Evolutionary conservation across 2,797 vertebrate genomes (phyloP).

Genomic region (Rousettus madagascariensis): DNA sequence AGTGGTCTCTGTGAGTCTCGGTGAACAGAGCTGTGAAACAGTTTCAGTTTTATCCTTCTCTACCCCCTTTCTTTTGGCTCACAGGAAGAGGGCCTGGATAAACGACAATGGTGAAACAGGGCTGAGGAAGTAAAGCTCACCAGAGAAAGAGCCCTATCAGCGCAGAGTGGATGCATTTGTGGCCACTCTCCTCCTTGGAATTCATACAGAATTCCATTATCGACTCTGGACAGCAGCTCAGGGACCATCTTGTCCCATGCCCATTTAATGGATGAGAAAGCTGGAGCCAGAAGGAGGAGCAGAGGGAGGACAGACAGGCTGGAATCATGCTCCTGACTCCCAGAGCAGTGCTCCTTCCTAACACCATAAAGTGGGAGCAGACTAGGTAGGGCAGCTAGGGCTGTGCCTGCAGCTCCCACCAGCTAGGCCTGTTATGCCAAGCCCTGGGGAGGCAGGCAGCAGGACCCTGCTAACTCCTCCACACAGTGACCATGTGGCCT

Average conservation of each 20-base stretch:
- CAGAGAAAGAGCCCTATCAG: slow-evolving; percentile 45
- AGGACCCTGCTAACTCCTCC: not conserved
- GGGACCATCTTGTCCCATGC: slow-evolving; percentile 43
- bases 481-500: not conserved
- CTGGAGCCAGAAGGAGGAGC: not conserved
- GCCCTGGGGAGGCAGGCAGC: not conserved
- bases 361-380: not conserved
- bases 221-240: slow-evolving; percentile 45
- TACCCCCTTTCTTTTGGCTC: not conserved
- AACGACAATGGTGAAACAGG: not conserved
- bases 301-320: not conserved
- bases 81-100: not conserved
- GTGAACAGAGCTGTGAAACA: not conserved
- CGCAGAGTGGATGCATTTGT: slow-evolving; percentile 50
- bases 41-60: not conserved
- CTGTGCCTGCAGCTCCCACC: not conserved
- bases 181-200: slow-evolving; percentile 70
- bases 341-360: not conserved
- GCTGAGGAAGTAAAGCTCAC: not conserved
- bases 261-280: slow-evolving; percentile 64
- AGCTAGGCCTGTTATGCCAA: not conserved
- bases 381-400: not conserved
- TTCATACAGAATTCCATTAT: slow-evolving; percentile 75
- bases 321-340: not conserved
- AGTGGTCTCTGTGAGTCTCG: not conserved